A percentile compares a stretch with the other conserved stretches of the same genome.
Evolutionary conservation across 2,888 invertebrate genomes (phyloP).

Genomic region (Pilophorus perplexus): DNA sequence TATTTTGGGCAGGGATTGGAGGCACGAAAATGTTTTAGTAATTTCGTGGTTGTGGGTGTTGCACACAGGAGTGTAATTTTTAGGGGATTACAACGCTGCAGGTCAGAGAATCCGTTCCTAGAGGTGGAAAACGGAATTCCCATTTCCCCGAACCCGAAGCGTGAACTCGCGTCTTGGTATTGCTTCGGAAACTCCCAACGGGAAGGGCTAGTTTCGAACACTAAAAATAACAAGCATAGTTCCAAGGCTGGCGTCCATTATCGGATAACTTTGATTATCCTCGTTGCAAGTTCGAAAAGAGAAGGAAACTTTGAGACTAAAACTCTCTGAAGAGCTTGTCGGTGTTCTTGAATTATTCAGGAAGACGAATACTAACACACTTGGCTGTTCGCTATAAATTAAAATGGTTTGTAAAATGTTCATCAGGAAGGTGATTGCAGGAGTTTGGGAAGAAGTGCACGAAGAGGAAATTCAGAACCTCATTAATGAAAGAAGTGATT

Average conservation of each 20-base stretch:
- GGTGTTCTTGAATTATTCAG: conserved; percentile 21
- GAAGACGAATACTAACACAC: conserved; percentile 8
- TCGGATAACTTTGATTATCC: conserved; percentile 34
- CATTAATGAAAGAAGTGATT: not conserved
- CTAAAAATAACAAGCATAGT: conserved; percentile 32
- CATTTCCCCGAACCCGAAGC: no score
- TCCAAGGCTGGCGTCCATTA: conserved; percentile 10
- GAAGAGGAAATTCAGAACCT: not conserved
- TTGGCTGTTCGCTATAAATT: not conserved
- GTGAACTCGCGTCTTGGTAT: no score
- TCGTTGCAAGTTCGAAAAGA: not conserved
- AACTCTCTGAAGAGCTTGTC: not conserved
- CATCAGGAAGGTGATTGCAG: not conserved
- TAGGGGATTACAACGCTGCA: no score
- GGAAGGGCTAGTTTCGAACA: no score
- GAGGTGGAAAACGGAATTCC: no score
- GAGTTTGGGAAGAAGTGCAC: not conserved
- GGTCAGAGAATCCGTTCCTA: no score
- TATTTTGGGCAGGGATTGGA: no score
- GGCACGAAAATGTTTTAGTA: no score
- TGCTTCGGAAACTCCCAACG: no score
- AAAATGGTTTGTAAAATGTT: not conserved
- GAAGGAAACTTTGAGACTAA: conserved; percentile 17
- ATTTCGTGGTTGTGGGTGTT: no score
- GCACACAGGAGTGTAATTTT: no score